A percentile compares a stretch with the other conserved stretches of the same genome.
Conservation (phyloP, 1,140 invertebrate species). For the Drosophila ercepeae region DNA sequence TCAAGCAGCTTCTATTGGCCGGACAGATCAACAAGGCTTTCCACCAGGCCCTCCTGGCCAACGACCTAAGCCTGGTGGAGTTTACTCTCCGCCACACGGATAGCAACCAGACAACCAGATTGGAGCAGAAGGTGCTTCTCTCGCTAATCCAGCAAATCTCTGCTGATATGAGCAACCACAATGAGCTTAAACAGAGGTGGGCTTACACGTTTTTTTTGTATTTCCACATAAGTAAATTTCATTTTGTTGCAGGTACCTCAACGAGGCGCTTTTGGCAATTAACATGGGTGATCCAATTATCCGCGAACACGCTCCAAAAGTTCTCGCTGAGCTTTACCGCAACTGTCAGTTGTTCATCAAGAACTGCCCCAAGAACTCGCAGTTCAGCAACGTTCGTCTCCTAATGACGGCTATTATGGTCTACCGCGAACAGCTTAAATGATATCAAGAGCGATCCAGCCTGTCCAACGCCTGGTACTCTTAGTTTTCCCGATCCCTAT, state of each 20-base stretch:
- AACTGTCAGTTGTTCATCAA: slow-evolving; percentile 89
- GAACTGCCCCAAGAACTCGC: slow-evolving; percentile 88
- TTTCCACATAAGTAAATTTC: neutral
- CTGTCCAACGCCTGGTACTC: slow-evolving; percentile 54
- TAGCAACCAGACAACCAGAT: slow-evolving; percentile 88
- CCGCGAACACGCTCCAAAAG: slow-evolving; percentile 91
- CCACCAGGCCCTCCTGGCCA: slow-evolving; percentile 94
- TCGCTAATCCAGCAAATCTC: slow-evolving; percentile 97
- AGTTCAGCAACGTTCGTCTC: slow-evolving; percentile 89
- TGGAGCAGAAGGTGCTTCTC: slow-evolving; percentile 93
- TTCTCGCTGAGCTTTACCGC: slow-evolving; percentile 90
- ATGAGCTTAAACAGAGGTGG: slow-evolving; percentile 94
- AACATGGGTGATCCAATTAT: slow-evolving; percentile 91
- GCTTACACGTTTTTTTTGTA: no score
- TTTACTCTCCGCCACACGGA: slow-evolving; percentile 93
- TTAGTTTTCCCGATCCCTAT: slow-evolving; percentile 20
- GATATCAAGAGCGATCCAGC: slow-evolving; percentile 64
- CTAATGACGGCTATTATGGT: slow-evolving; percentile 90
- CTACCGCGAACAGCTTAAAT: slow-evolving; percentile 78
- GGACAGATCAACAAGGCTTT: slow-evolving; percentile 94
- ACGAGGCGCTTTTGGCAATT: slow-evolving; percentile 93
- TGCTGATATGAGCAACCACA: slow-evolving; percentile 92
- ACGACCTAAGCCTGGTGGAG: slow-evolving; percentile 93
- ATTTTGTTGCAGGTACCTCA: slow-evolving; percentile 88
- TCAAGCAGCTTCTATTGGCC: slow-evolving; percentile 89